Conservation (phyloP, 2,888 invertebrate species). For the Andrena bucephala region DNA sequence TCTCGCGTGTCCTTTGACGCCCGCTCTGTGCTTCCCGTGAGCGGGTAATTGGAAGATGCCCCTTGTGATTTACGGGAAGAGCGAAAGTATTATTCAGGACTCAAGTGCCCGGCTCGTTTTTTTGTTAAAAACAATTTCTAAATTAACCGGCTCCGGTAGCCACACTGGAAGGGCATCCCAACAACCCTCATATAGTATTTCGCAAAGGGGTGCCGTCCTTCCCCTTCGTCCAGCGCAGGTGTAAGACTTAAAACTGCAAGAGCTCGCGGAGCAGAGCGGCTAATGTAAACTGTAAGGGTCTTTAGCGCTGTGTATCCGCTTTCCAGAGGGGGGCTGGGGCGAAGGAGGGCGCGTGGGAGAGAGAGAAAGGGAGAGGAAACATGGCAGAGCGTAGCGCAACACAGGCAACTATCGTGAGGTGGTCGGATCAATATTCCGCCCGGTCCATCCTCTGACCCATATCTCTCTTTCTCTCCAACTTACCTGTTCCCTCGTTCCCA, state of each 20-base stretch:
- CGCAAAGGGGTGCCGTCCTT: neutral
- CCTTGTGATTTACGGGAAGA: too few relatives aligned
- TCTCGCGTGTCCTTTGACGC: too few relatives aligned
- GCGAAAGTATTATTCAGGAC: too few relatives aligned
- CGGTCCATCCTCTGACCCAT: constrained; percentile 84
- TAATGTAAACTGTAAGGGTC: constrained; percentile 63
- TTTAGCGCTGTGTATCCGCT: constrained; percentile 52
- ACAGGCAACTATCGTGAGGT: constrained; percentile 79
- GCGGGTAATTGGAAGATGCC: too few relatives aligned
- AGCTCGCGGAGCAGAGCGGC: constrained; percentile 42
- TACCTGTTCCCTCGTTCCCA: constrained; percentile 51
- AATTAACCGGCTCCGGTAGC: neutral
- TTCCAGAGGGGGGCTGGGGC: constrained; percentile 8
- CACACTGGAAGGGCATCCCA: neutral
- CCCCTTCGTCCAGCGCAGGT: constrained; percentile 41
- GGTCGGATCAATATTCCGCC: constrained; percentile 84
- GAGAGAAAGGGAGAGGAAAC: constrained; percentile 59
- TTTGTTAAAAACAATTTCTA: too few relatives aligned
- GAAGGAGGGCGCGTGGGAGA: constrained; percentile 7
- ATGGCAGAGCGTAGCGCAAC: constrained; percentile 75
- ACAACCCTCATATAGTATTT: neutral
- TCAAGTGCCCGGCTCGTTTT: too few relatives aligned
- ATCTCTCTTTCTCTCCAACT: constrained; percentile 81
- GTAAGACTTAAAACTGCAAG: constrained; percentile 60
- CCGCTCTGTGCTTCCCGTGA: too few relatives aligned